Evolutionary conservation across 2,888 invertebrate genomes (phyloP).

Genomic region (Heteromyza rotundicornis): DNA sequence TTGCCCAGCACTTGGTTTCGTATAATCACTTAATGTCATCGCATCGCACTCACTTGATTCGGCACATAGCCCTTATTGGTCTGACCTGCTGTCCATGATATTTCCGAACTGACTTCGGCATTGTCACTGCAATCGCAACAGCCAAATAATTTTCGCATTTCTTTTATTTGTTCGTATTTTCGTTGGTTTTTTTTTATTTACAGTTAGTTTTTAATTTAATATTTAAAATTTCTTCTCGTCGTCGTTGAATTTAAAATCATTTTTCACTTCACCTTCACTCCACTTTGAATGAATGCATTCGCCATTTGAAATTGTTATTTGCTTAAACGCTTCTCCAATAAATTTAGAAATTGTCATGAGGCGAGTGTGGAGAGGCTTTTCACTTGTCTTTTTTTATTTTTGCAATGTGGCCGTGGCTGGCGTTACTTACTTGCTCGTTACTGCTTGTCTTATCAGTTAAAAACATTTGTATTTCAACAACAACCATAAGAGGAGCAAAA

Average conservation of each 20-base stretch:
- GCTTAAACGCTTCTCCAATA: not conserved
- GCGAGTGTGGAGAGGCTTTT: not conserved
- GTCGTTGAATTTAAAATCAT: too few species aligned
- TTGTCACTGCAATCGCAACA: constrained; percentile 6
- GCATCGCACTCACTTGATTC: constrained; percentile 13
- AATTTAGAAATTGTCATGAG: not conserved
- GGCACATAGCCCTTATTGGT: not conserved
- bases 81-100: constrained; percentile 15
- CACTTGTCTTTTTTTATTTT: not conserved
- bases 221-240: too few species aligned
- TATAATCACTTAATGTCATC: too few species aligned
- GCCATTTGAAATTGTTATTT: not conserved
- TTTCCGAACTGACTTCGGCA: constrained; percentile 12
- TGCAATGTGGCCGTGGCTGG: not conserved
- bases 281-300: too few species aligned
- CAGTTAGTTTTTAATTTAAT: too few species aligned
- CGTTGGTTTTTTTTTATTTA: not conserved
- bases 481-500: too few species aligned
- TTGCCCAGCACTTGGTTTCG: too few species aligned
- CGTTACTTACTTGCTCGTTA: not conserved
- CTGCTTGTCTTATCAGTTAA: constrained; percentile 12
- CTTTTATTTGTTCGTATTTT: not conserved
- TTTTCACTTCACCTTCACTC: too few species aligned
- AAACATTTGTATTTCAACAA: not conserved
- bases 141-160: constrained; percentile 12